Evolutionary conservation across 2,888 invertebrate species (phyloP).

Genomic region (Sepiola atlantica): DNA sequence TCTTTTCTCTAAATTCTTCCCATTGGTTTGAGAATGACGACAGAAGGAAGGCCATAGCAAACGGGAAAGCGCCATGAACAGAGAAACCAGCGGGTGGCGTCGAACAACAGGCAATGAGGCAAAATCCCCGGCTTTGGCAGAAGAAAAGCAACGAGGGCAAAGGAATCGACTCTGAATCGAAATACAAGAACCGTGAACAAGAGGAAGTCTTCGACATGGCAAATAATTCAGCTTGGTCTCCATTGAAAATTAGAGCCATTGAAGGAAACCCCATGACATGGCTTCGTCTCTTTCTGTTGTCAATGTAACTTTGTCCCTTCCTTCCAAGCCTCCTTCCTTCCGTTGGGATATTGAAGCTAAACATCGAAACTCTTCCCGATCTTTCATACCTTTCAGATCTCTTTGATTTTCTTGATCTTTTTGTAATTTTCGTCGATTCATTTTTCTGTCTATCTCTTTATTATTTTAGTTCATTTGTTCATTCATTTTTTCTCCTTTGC

Average conservation of each 20-base stretch:
- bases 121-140: not conserved
- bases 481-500: not conserved
- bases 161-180: constrained; percentile 9
- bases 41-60: not conserved
- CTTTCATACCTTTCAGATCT: not conserved
- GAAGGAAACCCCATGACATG: constrained; percentile 23
- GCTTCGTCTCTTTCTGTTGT: constrained; percentile 2
- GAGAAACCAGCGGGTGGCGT: not conserved
- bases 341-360: not conserved
- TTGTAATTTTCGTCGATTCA: not conserved
- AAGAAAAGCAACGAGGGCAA: not conserved
- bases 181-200: constrained; percentile 32
- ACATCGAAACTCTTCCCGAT: not conserved
- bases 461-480: not conserved
- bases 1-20: not conserved
- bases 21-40: not conserved
- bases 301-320: not conserved
- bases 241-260: not conserved
- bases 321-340: not conserved
- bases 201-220: constrained; percentile 32
- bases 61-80: not conserved
- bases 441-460: not conserved
- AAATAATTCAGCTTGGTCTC: not conserved
- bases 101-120: not conserved
- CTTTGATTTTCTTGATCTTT: not conserved